Conservation (phyloP, 2,113 vertebrate species). For the Scophthalmus maximus region DNA sequence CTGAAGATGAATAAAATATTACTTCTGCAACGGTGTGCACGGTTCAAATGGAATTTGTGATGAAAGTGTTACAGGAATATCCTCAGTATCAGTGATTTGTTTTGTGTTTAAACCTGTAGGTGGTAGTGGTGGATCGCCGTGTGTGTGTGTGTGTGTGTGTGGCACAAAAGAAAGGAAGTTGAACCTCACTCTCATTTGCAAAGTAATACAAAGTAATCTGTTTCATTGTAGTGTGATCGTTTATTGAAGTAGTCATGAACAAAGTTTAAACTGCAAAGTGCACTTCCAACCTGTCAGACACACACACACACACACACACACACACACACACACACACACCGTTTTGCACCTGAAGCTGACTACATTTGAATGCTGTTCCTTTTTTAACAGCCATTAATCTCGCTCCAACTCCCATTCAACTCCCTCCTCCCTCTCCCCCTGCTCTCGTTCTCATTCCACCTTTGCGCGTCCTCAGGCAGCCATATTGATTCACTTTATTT, state of each 20-base stretch:
- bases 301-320: conserved; percentile 16
- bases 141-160: neutral
- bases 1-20: conserved; percentile 55
- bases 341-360: conserved; percentile 47
- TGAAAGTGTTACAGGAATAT: neutral
- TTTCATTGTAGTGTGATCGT: conserved; percentile 3
- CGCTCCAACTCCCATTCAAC: conserved; percentile 38
- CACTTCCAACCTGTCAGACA: neutral
- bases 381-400: conserved; percentile 72
- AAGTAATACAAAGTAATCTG: conserved; percentile 39
- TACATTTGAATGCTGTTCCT: conserved; percentile 61
- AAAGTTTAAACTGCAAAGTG: conserved; percentile 27
- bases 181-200: conserved; percentile 29
- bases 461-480: conserved; percentile 60
- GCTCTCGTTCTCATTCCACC: conserved; percentile 51
- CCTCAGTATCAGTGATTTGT: neutral
- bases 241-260: neutral
- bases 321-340: neutral
- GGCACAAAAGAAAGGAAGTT: conserved; percentile 8
- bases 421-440: neutral
- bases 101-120: conserved; percentile 34
- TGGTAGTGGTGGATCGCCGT: conserved; percentile 52
- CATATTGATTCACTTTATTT: conserved; percentile 69
- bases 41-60: too few relatives aligned
- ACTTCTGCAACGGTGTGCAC: conserved; percentile 4